Conservation (phyloP, 2,797 vertebrate genomes). For the Anguilla anguilla region DNA sequence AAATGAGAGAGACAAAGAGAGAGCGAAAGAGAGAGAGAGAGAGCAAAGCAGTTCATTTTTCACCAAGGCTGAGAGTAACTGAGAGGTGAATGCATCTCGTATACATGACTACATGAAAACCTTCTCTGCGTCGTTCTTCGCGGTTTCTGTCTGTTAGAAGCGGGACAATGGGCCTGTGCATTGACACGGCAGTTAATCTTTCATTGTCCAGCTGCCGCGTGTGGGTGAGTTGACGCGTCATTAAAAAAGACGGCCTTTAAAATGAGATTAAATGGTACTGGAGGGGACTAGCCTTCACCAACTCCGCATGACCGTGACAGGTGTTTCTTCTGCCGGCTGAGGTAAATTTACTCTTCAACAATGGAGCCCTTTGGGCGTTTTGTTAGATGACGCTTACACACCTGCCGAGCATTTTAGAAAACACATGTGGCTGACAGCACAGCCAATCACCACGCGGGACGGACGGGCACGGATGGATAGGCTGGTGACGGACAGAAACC, state of each 20-base stretch:
- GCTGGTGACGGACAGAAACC: constrained; percentile 37
- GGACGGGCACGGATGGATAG: neutral
- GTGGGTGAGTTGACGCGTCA: neutral
- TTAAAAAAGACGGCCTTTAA: constrained; percentile 11
- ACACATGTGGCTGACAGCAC: constrained; percentile 23
- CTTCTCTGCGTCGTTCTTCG: no score
- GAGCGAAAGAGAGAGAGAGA: neutral
- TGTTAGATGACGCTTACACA: constrained; percentile 43
- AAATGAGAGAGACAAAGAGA: no score
- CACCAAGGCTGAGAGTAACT: neutral
- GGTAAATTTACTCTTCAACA: constrained; percentile 1
- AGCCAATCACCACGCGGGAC: neutral
- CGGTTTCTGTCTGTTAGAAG: neutral
- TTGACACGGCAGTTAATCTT: neutral
- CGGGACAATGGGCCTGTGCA: neutral
- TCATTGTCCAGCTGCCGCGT: neutral
- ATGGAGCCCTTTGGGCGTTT: neutral
- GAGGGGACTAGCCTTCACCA: neutral
- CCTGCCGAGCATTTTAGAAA: constrained; percentile 41
- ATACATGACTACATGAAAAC: neutral
- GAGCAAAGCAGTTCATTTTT: neutral
- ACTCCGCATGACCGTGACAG: neutral
- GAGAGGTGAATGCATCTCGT: neutral
- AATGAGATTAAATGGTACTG: neutral
- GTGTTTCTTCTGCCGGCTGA: neutral